Conservation (phyloP, 2,113 vertebrate genomes). For the Myotis davidii region DNA sequence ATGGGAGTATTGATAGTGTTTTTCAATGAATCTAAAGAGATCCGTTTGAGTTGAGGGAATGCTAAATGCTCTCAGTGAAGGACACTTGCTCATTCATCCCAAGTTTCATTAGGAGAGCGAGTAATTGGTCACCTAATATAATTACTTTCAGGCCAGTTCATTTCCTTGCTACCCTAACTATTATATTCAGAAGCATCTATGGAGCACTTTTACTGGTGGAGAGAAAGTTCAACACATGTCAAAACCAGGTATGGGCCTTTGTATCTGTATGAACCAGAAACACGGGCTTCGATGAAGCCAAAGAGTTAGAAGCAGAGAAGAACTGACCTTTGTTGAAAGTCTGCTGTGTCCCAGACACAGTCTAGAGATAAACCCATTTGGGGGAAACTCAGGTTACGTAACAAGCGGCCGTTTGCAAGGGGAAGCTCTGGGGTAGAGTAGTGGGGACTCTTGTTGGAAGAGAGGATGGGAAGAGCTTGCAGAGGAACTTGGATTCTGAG, state of each 20-base stretch:
- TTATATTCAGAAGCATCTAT: neutral
- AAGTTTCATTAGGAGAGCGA: neutral
- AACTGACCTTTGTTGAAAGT: neutral
- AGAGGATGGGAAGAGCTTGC: neutral
- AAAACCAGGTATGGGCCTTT: neutral
- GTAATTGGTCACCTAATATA: neutral
- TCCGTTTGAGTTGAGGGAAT: neutral
- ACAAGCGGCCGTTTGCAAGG: neutral
- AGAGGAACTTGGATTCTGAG: neutral
- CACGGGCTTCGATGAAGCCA: neutral
- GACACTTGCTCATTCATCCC: neutral
- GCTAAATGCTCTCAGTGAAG: neutral
- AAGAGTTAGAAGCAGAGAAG: neutral
- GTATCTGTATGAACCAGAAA: neutral
- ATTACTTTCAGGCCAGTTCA: neutral
- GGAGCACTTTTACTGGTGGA: neutral
- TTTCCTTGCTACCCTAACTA: neutral
- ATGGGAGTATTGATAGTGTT: neutral
- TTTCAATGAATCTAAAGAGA: slow-evolving; percentile 42
- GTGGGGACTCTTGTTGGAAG: neutral
- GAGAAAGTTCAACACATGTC: neutral
- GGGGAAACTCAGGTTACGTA: neutral
- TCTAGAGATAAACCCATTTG: neutral
- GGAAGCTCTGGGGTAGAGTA: neutral
- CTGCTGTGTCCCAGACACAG: neutral